These are phyloP conservation scores for Scaeva pyrastri DNA, from an alignment of 2,888 invertebrate species.

Conservation along the genomic window DNA sequence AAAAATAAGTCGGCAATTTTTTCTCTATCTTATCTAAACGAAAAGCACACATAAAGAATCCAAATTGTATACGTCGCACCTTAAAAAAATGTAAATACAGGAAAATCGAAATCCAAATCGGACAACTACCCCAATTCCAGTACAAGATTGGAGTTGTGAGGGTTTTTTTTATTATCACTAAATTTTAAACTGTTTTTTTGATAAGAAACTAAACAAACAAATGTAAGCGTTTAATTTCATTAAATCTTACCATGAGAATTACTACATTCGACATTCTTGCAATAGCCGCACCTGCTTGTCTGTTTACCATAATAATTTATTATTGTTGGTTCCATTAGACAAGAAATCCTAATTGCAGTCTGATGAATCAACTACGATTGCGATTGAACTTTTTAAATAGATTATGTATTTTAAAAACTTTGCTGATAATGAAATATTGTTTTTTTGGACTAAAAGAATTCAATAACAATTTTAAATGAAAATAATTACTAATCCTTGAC, in stretches of 20 bases:
- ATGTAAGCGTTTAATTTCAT: neutral
- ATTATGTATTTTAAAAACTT: neutral
- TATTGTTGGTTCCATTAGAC: conserved; percentile 79
- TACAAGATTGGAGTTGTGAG: neutral
- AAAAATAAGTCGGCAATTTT: neutral
- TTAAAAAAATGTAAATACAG: conserved; percentile 13
- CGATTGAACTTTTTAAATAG: neutral
- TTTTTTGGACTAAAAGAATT: conserved; percentile 5
- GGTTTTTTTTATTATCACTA: neutral
- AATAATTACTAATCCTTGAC: neutral
- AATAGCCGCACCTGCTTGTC: conserved; percentile 81
- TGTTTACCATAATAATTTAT: conserved; percentile 81
- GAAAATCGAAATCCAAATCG: conserved; percentile 64
- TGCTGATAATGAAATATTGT: neutral
- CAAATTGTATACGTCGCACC: neutral
- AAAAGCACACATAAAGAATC: neutral
- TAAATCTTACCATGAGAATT: conserved; percentile 84
- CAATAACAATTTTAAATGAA: neutral
- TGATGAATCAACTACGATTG: neutral
- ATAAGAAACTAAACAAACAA: conserved; percentile 27
- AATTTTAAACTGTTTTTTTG: neutral
- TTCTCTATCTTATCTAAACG: conserved; percentile 17
- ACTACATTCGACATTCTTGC: conserved; percentile 79
- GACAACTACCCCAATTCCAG: conserved; percentile 43
- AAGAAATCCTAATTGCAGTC: neutral